Conservation (phyloP, 1,140 invertebrate species). For the Zaprionus tsacasi region DNA sequence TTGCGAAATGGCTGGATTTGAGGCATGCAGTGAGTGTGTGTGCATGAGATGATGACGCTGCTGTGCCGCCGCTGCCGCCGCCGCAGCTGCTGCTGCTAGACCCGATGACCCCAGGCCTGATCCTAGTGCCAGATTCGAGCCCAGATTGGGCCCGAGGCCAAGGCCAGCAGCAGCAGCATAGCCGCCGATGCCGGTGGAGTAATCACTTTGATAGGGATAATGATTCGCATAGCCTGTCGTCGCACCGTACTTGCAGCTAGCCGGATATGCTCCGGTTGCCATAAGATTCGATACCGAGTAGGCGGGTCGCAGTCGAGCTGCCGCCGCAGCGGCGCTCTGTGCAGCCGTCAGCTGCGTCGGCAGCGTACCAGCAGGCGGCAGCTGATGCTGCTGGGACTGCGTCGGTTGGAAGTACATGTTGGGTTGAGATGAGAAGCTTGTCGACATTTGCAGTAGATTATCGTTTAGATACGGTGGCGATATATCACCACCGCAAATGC, state of each 20-base stretch:
- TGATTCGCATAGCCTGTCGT: slow-evolving; percentile 57
- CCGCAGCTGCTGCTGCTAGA: slow-evolving; percentile 11
- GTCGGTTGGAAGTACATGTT: slow-evolving; percentile 82
- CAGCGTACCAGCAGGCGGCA: slow-evolving; percentile 5
- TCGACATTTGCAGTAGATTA: slow-evolving; percentile 82
- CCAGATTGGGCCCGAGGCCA: slow-evolving; percentile 11
- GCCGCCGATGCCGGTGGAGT: slow-evolving; percentile 24
- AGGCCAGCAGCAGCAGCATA: slow-evolving; percentile 1
- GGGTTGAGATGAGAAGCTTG: slow-evolving; percentile 82
- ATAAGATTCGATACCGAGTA: slow-evolving; percentile 78
- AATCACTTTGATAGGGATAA: slow-evolving; percentile 63
- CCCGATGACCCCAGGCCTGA: slow-evolving; percentile 27
- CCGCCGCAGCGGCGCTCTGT: slow-evolving; percentile 70
- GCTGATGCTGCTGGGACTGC: slow-evolving; percentile 43
- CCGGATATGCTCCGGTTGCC: slow-evolving; percentile 49
- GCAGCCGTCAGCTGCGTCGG: slow-evolving; percentile 62
- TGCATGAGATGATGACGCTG: slow-evolving; percentile 76
- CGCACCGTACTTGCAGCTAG: slow-evolving; percentile 66
- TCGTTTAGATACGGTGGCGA: slow-evolving; percentile 82
- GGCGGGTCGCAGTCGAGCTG: slow-evolving; percentile 72
- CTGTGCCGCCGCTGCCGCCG: slow-evolving; percentile 46
- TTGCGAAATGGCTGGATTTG: slow-evolving; percentile 83
- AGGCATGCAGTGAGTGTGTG: slow-evolving; percentile 78
- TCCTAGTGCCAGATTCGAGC: slow-evolving; percentile 24
- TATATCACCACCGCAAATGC: slow-evolving; percentile 57